Evolutionary conservation across 1,140 invertebrate genomes (phyloP), one percentile per base, ranked within the genome.

Genomic region (Prorops nasuta): DNA sequence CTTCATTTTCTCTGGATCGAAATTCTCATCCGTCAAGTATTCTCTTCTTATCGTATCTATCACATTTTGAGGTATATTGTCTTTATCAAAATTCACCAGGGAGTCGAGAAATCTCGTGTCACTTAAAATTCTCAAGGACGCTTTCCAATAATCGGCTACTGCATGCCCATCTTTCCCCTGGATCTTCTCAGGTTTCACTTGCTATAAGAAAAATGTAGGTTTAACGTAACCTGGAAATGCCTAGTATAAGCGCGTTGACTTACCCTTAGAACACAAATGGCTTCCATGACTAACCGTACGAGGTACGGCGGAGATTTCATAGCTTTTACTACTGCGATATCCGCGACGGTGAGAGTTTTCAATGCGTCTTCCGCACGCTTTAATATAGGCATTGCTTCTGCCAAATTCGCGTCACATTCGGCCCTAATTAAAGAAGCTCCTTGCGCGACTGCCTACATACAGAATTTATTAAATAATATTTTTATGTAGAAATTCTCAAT

Each of bases 241-340:
- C 34, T 34, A 9, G 10, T 15, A 18, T 37, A 24, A 3, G 31
- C n/a, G n/a, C 35, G 10, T 20, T 3, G 20, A 41, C 42, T 49
- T 71, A 92, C 94, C 79, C 93, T 90, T 53, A 98, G 81, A 58
- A 98, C 92, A 66, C 95, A 98, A 52, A 98, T 85, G 43, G 92
- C 92, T 78, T 98, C 96, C 90, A 98, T 94, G 1, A 98, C 93
- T 44, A 98, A 80, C 64, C 89, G 91, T 3, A 99, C 91, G 47
- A 90, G 91, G 64, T 88, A 86, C 0, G 96, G 96, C 2, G 97
- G 97, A 80, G 90, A 95, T 79, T 97, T 97, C 95, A 98, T 98
- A 1, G 94, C 89, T 80, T 96, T 98, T 3, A 99, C 91, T 35
- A 96, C 83, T 20, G 92, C 91, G 41, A 99, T 96, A 75, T 99